Base-by-base conservation (phyloP, 2,797 vertebrate species). In the Phalloptychus januarius region DNA sequence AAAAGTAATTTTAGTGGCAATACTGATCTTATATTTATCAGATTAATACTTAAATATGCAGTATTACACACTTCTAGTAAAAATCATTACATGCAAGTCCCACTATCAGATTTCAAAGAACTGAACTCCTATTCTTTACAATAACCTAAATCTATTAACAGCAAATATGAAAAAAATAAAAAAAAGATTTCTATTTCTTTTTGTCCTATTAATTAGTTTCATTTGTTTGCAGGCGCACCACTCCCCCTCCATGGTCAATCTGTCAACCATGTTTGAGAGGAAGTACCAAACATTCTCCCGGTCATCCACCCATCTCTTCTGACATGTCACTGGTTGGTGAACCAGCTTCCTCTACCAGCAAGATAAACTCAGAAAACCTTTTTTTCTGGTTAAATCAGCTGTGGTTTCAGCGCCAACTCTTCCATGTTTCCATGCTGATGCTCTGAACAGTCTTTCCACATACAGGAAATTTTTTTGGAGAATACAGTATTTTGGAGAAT, bases 251-350 rank as follows among this genome's bases (percentile, higher is more conserved):
- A 96, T 99, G 96, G 91, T 98, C 93, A 97, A 93, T 78, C 95
- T 99, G 81, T 94, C 96, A 0, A 96, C 97, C 11, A 87, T 96
- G 91, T 99, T 99, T 95, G 98, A 98, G 91, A 97, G 94, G 80
- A 98, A 96, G 93, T 98, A 97, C 93, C 97, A 97, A 87, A 99
- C 97, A 0, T 96, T 99, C 89, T 99, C 97, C 86, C 96, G 97
- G 77, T 99, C 98, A 12, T 97, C 96, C 84, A 98, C 98, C 75
- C 97, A 99, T 89, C 96, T 99, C 83, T 94, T 98, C 93, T 99
- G 96, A 98, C 18, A 33, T 54, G 31, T 54, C 16, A 12, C 31
- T 36, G 25, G 5, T 38, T 38, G 78, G 44, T 70, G 83, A 38
- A 63, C 71, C 15, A 2, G 52, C 56, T 83, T 48, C 40, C 4